A percentile compares a stretch with the other conserved stretches of the same genome.
These are phyloP conservation scores for Trichomycterus rosablanca DNA, from an alignment of 2,113 vertebrate species.

Conservation along the genomic window DNA sequence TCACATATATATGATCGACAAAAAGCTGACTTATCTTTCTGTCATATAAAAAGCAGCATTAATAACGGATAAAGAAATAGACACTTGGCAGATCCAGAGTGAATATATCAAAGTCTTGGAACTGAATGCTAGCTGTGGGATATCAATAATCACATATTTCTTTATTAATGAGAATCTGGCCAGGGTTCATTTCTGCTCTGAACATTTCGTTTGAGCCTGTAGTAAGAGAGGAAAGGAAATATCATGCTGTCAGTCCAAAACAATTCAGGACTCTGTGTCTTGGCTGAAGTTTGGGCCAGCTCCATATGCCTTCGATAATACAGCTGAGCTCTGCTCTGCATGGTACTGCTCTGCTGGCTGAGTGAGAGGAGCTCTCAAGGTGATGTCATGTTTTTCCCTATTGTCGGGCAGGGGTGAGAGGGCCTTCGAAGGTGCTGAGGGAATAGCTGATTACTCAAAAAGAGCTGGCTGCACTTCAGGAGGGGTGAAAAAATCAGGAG, in stretches of 20 bases:
- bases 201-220: constrained; percentile 25
- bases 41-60: constrained; percentile 39
- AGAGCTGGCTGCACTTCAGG: constrained; percentile 27
- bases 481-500: constrained; percentile 15
- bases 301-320: constrained; percentile 80
- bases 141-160: constrained; percentile 67
- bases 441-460: constrained; percentile 52
- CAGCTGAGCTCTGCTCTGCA: constrained; percentile 42
- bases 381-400: constrained; percentile 67
- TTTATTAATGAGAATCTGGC: constrained; percentile 81
- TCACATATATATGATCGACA: constrained; percentile 45
- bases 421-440: constrained; percentile 43
- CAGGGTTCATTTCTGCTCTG: constrained; percentile 59
- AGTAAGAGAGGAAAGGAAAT: constrained; percentile 29
- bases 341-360: constrained; percentile 36
- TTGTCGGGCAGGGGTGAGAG: constrained; percentile 40
- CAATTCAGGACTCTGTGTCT: constrained; percentile 69
- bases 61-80: constrained; percentile 30
- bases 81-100: constrained; percentile 41
- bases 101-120: constrained; percentile 48
- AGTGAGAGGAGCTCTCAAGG: constrained; percentile 33
- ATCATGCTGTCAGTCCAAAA: constrained; percentile 66
- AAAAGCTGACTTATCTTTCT: constrained; percentile 21
- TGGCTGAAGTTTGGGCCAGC: constrained; percentile 66
- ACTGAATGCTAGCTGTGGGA: constrained; percentile 60